These are phyloP conservation scores for Pinna nobilis DNA, from an alignment of 1,140 invertebrate genomes.

Conservation along the genomic window DNA sequence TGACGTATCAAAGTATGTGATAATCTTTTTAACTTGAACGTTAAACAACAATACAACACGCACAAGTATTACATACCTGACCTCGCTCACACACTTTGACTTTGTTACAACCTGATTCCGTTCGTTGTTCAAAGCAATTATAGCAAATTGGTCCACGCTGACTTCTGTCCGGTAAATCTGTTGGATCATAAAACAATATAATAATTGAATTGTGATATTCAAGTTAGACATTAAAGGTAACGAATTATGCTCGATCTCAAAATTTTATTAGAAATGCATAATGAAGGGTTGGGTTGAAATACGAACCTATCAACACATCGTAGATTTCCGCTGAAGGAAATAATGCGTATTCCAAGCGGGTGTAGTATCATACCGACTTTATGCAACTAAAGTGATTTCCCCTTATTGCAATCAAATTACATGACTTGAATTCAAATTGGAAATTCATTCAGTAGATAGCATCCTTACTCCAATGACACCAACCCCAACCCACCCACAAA, in stretches of 20 bases:
- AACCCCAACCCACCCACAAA: not conserved
- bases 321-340: not conserved
- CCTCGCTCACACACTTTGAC: slow-evolving; percentile 25
- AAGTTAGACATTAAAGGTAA: too few species aligned
- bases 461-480: not conserved
- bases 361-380: too few species aligned
- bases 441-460: not conserved
- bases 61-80: slow-evolving; percentile 12
- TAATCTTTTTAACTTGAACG: too few species aligned
- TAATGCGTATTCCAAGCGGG: not conserved
- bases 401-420: not conserved
- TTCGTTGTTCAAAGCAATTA: slow-evolving; percentile 18
- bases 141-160: slow-evolving; percentile 41
- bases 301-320: not conserved
- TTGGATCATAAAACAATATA: too few species aligned
- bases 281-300: not conserved
- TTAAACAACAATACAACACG: too few species aligned
- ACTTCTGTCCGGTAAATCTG: slow-evolving; percentile 16
- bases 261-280: not conserved
- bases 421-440: not conserved
- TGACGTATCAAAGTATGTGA: too few species aligned
- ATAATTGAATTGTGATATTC: not conserved
- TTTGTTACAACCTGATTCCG: slow-evolving; percentile 18
- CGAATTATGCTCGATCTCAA: not conserved
- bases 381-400: too few species aligned